Percentiles rank a stretch among this genome's conserved stretches.
phyloP scores from a whole-genome alignment of 2,113 vertebrate genomes.

The Balaenoptera acutorostrata region DNA sequence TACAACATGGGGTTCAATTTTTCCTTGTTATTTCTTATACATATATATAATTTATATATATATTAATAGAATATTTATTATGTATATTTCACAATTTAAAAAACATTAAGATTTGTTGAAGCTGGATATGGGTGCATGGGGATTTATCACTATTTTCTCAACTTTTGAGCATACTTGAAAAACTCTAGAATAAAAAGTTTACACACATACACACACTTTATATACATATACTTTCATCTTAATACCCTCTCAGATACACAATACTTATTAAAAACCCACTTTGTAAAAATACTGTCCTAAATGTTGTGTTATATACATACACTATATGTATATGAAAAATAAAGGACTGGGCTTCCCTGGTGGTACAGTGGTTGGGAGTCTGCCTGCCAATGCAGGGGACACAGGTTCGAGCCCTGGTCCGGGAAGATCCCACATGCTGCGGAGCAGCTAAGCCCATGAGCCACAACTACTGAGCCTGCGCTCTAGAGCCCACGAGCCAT shows the following conservation, averaged over 20 bases:
- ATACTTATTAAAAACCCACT: conserved; percentile 1
- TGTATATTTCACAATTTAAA: neutral
- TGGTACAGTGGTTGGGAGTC: no score
- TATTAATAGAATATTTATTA: neutral
- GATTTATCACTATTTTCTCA: neutral
- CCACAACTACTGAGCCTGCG: no score
- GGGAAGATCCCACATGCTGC: no score
- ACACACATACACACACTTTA: neutral
- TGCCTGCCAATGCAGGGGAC: no score
- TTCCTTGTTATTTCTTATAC: neutral
- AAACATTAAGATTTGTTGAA: neutral
- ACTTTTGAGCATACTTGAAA: neutral
- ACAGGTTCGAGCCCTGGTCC: no score
- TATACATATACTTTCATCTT: neutral
- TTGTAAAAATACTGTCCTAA: neutral
- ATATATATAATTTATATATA: neutral
- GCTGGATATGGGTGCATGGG: neutral
- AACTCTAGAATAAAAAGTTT: neutral
- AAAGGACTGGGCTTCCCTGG: neutral
- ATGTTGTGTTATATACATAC: neutral
- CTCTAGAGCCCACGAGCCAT: no score
- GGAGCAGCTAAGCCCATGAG: no score
- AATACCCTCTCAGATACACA: neutral
- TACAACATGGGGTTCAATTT: neutral
- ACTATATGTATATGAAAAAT: neutral